These are phyloP conservation scores for Julus scandinavius DNA, from an alignment of 2,888 invertebrate species.

Conservation along the genomic window DNA sequence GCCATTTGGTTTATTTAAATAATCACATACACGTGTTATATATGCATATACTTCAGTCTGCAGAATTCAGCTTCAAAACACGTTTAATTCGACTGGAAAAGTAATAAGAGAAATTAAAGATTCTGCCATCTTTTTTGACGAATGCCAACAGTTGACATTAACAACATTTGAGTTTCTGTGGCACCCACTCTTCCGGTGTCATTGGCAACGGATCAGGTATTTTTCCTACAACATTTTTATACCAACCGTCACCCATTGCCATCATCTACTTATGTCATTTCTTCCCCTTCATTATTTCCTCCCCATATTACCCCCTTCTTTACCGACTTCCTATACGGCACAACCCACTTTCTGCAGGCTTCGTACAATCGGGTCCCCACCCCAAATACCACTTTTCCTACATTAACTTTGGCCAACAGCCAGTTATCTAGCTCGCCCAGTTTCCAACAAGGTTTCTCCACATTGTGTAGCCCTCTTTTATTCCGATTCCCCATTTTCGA, in stretches of 20 bases:
- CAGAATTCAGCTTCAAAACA: neutral
- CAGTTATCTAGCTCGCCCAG: neutral
- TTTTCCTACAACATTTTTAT: neutral
- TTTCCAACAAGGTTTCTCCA: conserved; percentile 22
- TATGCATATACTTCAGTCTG: neutral
- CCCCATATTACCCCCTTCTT: conserved; percentile 6
- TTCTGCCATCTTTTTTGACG: neutral
- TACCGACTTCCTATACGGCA: neutral
- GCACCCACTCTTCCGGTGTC: conserved; percentile 4
- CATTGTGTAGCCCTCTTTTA: neutral
- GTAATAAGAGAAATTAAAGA: conserved; percentile 22
- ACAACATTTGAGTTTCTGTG: neutral
- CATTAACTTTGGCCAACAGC: conserved; percentile 35
- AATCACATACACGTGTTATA: neutral
- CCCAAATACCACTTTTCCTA: conserved; percentile 37
- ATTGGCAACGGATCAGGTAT: conserved; percentile 41
- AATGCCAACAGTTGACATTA: neutral
- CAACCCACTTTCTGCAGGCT: neutral
- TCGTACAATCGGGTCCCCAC: neutral
- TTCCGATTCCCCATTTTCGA: neutral
- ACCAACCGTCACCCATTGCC: neutral
- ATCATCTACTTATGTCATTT: neutral
- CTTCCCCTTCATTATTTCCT: neutral
- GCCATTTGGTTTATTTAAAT: neutral
- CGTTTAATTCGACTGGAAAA: neutral